Base-by-base conservation (phyloP, 92 coral and sea anemone species). In the Porites evermanni region DNA sequence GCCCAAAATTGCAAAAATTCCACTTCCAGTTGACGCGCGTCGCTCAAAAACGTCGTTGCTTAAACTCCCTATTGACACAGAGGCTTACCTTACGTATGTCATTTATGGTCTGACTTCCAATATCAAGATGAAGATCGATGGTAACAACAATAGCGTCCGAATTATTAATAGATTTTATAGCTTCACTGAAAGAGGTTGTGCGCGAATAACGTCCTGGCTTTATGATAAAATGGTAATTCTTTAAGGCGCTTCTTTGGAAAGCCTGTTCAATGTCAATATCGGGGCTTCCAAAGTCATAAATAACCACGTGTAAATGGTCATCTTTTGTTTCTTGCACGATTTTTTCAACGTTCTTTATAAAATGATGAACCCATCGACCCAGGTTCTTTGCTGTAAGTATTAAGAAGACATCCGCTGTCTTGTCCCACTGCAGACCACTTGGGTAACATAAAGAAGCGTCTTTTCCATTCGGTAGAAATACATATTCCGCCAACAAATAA, bases 201-300 rank as follows among this genome's bases (percentile, higher is more conserved):
- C 92, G 87, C 12, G 94, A 86, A 71, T 88, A 93, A 18, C 53
- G 70, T 19, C 96, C 96, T 11, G 92, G 70, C 52, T 83, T 74
- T 54, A 58, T 77, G 59, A 91, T 88, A 52, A 88, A 53, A 52
- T 77, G 89, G 67, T 93, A 88, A 21, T 81, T 89, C 50, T 92
- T 93, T 16, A 93, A 38, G 0, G 52, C 44, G 60, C 96, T 87
- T 13, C 67, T 70, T 73, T 75, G 56, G 8, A 92, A 63, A 56
- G 74, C 88, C 17, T 53, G 70, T n/a, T 89, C 79, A 12, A 85
- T 7, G 59, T 92, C 92, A 50, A 89, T 80, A 56, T 56, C 61
- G 61, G 61, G 61, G 17, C 61, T 56, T 0, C 61, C 61, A 56
- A 56, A 56, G 3, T 56, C 61, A 56, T 56, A 56, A 56, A 56